A percentile compares a stretch with the other conserved stretches of the same genome.
Evolutionary conservation across 1,140 invertebrate genomes (phyloP).

Genomic region (Lasaia peninsularis): DNA sequence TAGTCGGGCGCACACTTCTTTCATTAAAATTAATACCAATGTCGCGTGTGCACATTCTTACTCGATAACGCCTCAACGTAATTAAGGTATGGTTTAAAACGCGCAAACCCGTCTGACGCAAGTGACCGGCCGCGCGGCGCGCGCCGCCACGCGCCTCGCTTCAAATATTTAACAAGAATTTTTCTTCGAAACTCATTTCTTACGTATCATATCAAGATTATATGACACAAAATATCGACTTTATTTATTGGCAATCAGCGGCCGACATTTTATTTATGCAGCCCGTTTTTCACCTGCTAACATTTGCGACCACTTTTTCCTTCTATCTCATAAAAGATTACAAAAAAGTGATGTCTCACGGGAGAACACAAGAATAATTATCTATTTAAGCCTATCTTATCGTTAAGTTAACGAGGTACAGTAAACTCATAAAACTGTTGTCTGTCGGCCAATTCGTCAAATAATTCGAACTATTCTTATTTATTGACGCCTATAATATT

Average conservation of each 20-base stretch:
- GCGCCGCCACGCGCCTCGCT: constrained; percentile 64
- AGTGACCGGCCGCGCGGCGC: constrained; percentile 43
- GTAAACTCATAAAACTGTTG: constrained; percentile 64
- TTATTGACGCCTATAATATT: constrained; percentile 31
- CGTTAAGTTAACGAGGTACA: constrained; percentile 59
- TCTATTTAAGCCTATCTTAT: constrained; percentile 64
- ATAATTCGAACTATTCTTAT: constrained; percentile 48
- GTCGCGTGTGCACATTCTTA: constrained; percentile 76
- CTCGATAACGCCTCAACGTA: constrained; percentile 71
- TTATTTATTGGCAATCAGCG: constrained; percentile 66
- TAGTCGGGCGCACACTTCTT: constrained; percentile 68
- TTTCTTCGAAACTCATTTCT: constrained; percentile 53
- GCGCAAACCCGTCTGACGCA: constrained; percentile 46
- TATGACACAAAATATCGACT: constrained; percentile 62
- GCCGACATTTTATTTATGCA: constrained; percentile 53
- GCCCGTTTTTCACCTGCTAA: constrained; percentile 42
- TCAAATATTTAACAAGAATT: constrained; percentile 51
- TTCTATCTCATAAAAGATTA: constrained; percentile 17
- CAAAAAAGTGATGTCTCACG: constrained; percentile 29
- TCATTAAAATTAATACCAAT: constrained; percentile 77
- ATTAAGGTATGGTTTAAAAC: constrained; percentile 69
- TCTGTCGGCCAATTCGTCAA: constrained; percentile 43
- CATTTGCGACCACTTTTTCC: constrained; percentile 29
- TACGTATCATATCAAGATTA: constrained; percentile 66
- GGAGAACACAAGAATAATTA: constrained; percentile 66